A percentile compares a stretch with the other conserved stretches of the same genome.
These are phyloP conservation scores for Cichladusa arquata DNA, from an alignment of 2,113 vertebrate species.

Conservation along the genomic window DNA sequence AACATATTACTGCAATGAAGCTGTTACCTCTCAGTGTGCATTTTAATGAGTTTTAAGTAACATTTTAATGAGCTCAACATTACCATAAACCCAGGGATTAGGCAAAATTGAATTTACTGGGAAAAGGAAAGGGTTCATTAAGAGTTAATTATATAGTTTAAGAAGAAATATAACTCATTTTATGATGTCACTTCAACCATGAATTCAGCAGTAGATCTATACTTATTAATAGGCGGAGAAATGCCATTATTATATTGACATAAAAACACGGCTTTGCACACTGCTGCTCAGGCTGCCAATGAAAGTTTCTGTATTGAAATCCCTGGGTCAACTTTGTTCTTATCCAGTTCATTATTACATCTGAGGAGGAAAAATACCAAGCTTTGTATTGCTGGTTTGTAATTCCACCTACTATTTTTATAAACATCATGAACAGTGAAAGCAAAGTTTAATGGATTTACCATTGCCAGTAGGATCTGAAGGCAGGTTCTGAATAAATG, in stretches of 20 bases:
- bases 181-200: slow-evolving; percentile 55
- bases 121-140: slow-evolving; percentile 82
- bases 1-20: slow-evolving; percentile 90
- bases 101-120: slow-evolving; percentile 84
- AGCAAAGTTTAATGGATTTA: slow-evolving; percentile 62
- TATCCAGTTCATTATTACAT: slow-evolving; percentile 40
- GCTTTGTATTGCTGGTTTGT: background rate
- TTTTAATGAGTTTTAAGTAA: slow-evolving; percentile 97
- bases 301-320: slow-evolving; percentile 38
- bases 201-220: slow-evolving; percentile 43
- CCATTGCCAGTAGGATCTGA: background rate
- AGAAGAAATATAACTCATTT: slow-evolving; percentile 73
- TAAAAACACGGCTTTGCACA: background rate
- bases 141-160: slow-evolving; percentile 89
- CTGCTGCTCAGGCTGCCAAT: slow-evolving; percentile 17
- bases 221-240: slow-evolving; percentile 57
- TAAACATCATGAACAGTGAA: slow-evolving; percentile 17
- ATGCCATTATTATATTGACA: slow-evolving; percentile 69
- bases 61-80: slow-evolving; percentile 93
- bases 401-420: slow-evolving; percentile 43
- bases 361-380: slow-evolving; percentile 36
- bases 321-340: slow-evolving; percentile 48
- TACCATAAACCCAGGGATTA: slow-evolving; percentile 89
- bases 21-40: slow-evolving; percentile 88
- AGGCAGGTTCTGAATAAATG: slow-evolving; percentile 24